These are phyloP conservation scores for Pyrgilauda ruficollis DNA, from an alignment of 2,113 vertebrate species.

Conservation along the genomic window DNA sequence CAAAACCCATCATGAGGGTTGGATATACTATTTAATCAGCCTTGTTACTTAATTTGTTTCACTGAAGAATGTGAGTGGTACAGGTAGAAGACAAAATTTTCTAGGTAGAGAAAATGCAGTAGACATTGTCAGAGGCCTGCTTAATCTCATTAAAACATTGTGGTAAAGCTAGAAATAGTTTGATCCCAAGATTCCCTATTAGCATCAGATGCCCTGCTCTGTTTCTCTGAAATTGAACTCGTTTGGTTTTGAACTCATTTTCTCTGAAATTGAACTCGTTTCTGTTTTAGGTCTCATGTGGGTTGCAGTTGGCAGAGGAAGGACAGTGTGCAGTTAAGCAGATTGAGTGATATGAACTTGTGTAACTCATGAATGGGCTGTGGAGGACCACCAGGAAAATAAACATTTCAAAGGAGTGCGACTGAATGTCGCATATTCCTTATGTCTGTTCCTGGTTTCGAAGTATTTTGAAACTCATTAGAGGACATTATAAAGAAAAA, in stretches of 20 bases:
- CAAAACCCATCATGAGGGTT: not conserved
- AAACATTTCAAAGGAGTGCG: not conserved
- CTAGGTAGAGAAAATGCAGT: not conserved
- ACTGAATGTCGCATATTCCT: not conserved
- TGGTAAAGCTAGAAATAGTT: not conserved
- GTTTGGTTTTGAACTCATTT: not conserved
- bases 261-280: not conserved
- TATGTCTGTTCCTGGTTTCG: not conserved
- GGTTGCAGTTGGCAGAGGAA: not conserved
- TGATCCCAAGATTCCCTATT: not conserved
- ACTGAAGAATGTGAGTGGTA: not conserved
- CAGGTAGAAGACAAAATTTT: not conserved
- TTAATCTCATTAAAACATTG: not conserved
- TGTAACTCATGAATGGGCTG: not conserved
- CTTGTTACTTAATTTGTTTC: not conserved
- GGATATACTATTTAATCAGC: not conserved
- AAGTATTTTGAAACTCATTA: not conserved
- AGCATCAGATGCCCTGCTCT: not conserved
- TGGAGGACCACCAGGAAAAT: not conserved
- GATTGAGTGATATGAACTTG: not conserved
- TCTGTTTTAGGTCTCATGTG: not conserved
- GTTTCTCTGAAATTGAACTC: not conserved
- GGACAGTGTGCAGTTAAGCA: not conserved
- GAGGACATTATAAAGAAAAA: not conserved
- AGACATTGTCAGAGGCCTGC: not conserved